These are phyloP conservation scores for Pterophyllum scalare DNA, from an alignment of 2,113 vertebrate genomes.

Conservation along the genomic window DNA sequence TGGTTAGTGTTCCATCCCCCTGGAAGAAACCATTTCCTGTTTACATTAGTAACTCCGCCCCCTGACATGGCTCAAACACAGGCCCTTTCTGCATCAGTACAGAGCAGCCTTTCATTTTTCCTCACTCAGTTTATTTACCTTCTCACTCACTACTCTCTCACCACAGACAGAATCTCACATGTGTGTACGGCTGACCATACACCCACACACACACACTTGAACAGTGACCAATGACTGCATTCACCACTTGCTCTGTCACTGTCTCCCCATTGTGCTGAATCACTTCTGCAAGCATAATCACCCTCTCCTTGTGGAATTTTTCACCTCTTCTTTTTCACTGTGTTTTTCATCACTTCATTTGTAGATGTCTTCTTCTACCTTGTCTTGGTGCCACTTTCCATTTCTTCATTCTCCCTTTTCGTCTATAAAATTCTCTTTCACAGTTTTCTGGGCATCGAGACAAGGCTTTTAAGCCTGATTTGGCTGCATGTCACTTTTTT, in stretches of 20 bases:
- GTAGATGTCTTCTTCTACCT: background rate
- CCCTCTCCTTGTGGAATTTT: background rate
- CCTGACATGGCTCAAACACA: conserved; percentile 66
- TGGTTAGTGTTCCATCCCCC: conserved; percentile 38
- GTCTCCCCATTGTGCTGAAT: conserved; percentile 37
- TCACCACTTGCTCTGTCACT: conserved; percentile 47
- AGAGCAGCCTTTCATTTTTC: conserved; percentile 71
- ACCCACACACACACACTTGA: conserved; percentile 4
- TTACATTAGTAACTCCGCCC: conserved; percentile 76
- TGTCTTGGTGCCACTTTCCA: conserved; percentile 31
- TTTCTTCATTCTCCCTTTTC: conserved; percentile 6
- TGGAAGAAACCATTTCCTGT: conserved; percentile 80
- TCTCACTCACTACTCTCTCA: conserved; percentile 63
- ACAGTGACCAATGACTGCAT: conserved; percentile 22
- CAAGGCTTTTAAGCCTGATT: background rate
- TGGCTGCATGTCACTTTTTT: conserved; percentile 13
- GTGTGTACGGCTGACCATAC: background rate
- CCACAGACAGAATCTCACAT: conserved; percentile 57
- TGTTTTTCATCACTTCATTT: conserved; percentile 30
- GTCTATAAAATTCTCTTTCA: background rate
- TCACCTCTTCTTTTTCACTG: background rate
- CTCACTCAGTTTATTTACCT: conserved; percentile 63
- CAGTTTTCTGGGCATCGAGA: conserved; percentile 22
- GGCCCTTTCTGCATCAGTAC: conserved; percentile 67
- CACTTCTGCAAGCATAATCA: conserved; percentile 9